Percentiles rank a stretch among this genome's conserved stretches.
phyloP scores from a whole-genome alignment of 2,113 vertebrate species.

The Brevimyrus niger region DNA sequence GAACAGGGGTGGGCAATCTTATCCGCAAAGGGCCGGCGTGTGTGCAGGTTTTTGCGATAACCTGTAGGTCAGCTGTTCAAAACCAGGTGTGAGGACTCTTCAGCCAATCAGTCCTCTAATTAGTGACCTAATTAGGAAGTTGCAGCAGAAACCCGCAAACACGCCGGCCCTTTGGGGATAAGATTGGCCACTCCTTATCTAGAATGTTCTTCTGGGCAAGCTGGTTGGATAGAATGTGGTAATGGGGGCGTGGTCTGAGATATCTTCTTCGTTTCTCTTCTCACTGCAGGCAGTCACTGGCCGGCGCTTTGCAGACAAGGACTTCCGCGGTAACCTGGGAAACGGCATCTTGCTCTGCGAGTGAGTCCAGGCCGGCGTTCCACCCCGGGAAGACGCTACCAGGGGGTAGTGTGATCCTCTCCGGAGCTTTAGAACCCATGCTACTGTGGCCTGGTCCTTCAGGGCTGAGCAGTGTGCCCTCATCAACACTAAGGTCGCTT shows the following conservation, averaged over 20 bases:
- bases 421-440: neutral
- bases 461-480: neutral
- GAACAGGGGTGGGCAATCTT: neutral
- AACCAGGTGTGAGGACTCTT: too few species aligned
- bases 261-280: slow-evolving; percentile 1
- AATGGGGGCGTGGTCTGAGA: neutral
- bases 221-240: neutral
- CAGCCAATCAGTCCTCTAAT: too few species aligned
- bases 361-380: slow-evolving; percentile 63
- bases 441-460: neutral
- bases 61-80: too few species aligned
- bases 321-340: slow-evolving; percentile 81
- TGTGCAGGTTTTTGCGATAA: too few species aligned
- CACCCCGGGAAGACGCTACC: too few species aligned
- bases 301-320: slow-evolving; percentile 81
- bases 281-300: slow-evolving; percentile 81
- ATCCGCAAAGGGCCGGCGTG: too few species aligned
- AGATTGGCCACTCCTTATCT: neutral
- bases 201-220: neutral
- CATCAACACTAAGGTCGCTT: neutral
- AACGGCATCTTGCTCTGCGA: slow-evolving; percentile 93
- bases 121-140: too few species aligned
- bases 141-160: too few species aligned
- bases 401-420: neutral
- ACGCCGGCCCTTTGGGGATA: too few species aligned